Percentiles rank a stretch among this genome's conserved stretches.
These are phyloP conservation scores for Chitala chitala DNA, from an alignment of 2,113 vertebrate genomes.

Conservation along the genomic window DNA sequence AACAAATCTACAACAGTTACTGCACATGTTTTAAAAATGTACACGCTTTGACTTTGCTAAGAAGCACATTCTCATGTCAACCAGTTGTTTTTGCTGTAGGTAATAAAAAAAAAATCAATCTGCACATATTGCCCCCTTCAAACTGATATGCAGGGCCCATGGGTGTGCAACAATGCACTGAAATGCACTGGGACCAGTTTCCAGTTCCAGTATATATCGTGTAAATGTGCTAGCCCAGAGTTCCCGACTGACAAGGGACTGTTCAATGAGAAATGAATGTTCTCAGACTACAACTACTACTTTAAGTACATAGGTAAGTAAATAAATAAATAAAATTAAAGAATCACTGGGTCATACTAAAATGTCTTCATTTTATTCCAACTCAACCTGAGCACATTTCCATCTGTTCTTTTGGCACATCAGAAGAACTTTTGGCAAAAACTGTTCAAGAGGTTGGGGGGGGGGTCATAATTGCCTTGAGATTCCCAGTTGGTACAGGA, in stretches of 20 bases:
- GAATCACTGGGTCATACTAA: background rate
- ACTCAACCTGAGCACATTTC: background rate
- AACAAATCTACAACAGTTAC: background rate
- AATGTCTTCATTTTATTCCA: background rate
- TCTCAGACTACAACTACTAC: background rate
- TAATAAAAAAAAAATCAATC: conserved; percentile 16
- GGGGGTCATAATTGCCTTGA: background rate
- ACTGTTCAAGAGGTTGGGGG: background rate
- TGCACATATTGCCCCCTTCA: background rate
- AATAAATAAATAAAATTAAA: background rate
- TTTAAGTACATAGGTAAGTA: background rate
- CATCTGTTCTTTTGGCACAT: background rate
- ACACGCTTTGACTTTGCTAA: too few species aligned
- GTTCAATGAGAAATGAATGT: background rate
- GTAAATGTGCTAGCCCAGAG: too few species aligned
- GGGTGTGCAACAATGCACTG: background rate
- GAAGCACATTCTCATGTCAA: background rate
- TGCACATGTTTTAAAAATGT: background rate
- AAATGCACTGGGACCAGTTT: conserved; percentile 6
- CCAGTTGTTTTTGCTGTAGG: background rate
- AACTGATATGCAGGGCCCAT: background rate
- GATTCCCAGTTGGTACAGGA: background rate
- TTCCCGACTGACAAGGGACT: too few species aligned
- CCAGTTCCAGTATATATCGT: background rate
- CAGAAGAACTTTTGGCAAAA: background rate